Percentiles rank a stretch among this genome's conserved stretches.
These are phyloP conservation scores for Myopa testacea DNA, from an alignment of 2,888 invertebrate species.

Conservation along the genomic window DNA sequence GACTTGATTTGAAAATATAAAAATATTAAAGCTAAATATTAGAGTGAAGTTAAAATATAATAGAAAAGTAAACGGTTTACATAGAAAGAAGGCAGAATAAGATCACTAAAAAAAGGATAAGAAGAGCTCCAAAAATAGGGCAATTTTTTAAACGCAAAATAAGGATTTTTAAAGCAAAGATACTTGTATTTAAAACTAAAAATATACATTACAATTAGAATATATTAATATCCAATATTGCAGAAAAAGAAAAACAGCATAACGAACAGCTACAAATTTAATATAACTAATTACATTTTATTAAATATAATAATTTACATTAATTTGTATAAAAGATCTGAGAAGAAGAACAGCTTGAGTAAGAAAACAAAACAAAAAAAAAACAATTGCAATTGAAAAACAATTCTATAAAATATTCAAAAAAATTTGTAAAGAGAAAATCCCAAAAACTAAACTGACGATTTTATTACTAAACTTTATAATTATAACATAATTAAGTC, in stretches of 20 bases:
- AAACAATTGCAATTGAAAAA: conserved; percentile 19
- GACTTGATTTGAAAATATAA: conserved; percentile 18
- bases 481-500: conserved; percentile 29
- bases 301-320: conserved; percentile 25
- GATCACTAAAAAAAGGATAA: conserved; percentile 2
- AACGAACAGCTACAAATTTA: conserved; percentile 27
- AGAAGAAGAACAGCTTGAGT: background rate
- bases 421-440: conserved; percentile 32
- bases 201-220: conserved; percentile 52
- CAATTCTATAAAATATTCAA: conserved; percentile 23
- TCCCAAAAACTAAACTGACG: conserved; percentile 33
- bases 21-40: conserved; percentile 45
- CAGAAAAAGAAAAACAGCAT: conserved; percentile 43
- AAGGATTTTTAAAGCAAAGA: conserved; percentile 49
- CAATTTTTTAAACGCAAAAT: conserved; percentile 38
- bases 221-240: conserved; percentile 51
- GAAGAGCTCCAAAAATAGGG: conserved; percentile 23
- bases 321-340: conserved; percentile 35
- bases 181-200: conserved; percentile 54
- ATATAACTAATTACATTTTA: conserved; percentile 19
- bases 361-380: background rate
- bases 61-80: background rate
- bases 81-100: conserved; percentile 6
- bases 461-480: conserved; percentile 38
- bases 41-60: background rate